These are phyloP conservation scores for Noctua janthina DNA, from an alignment of 2,888 invertebrate genomes.

Conservation along the genomic window DNA sequence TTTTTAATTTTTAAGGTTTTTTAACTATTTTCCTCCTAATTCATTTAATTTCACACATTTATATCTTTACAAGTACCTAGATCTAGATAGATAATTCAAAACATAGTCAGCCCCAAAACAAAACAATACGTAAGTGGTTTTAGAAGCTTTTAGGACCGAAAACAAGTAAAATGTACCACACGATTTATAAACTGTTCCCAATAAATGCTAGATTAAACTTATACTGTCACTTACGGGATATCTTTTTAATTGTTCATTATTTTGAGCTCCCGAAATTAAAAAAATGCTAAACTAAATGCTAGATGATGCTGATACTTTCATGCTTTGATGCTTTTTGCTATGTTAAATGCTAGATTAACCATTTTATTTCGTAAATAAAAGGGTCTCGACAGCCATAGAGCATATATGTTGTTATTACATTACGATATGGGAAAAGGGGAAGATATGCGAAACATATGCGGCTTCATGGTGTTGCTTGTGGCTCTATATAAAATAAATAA, in stretches of 20 bases:
- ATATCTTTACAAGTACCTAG: not conserved
- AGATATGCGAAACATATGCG: not conserved
- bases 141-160: constrained; percentile 20
- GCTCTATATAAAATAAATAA: too few species aligned
- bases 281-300: too few species aligned
- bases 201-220: not conserved
- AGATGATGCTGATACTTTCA: too few species aligned
- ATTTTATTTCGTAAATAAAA: not conserved
- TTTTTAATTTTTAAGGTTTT: too few species aligned
- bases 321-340: too few species aligned
- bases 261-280: too few species aligned
- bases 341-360: too few species aligned
- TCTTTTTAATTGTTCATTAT: too few species aligned
- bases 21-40: not conserved
- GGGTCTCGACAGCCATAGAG: not conserved
- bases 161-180: not conserved
- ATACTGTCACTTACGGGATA: too few species aligned
- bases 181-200: constrained; percentile 5
- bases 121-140: constrained; percentile 1
- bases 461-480: not conserved
- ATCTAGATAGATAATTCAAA: not conserved
- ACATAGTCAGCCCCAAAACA: not conserved
- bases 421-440: too few species aligned
- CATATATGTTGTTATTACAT: too few species aligned
- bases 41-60: not conserved